phyloP scores from a whole-genome alignment of 2,888 invertebrate genomes.

The Zaprionus bogoriensis region DNA sequence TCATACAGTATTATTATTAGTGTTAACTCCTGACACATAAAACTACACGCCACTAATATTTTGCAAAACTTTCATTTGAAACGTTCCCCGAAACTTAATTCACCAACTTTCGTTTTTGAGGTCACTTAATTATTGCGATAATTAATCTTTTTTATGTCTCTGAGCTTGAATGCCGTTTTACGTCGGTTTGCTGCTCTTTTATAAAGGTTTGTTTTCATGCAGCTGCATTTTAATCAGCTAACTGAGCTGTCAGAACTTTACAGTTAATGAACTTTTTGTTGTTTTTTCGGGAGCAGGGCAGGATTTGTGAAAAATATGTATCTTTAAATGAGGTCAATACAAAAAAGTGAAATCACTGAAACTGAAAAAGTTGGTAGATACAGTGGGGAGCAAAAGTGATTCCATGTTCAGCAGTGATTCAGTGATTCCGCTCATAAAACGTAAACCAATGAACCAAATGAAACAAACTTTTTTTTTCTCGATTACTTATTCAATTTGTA shows the following conservation, averaged over 20 bases:
- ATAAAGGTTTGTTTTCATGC: conserved; percentile 46
- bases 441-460: too few relatives aligned
- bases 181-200: conserved; percentile 36
- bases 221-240: conserved; percentile 67
- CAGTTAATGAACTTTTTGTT: conserved; percentile 56
- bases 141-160: conserved; percentile 68
- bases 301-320: conserved; percentile 22
- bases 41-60: conserved; percentile 19
- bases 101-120: conserved; percentile 79
- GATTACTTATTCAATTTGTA: too few relatives aligned
- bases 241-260: conserved; percentile 74
- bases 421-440: too few relatives aligned
- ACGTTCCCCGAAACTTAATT: not conserved
- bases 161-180: conserved; percentile 29
- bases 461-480: too few relatives aligned
- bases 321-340: conserved; percentile 50
- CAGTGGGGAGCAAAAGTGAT: too few relatives aligned
- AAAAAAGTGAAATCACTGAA: conserved; percentile 21
- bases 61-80: conserved; percentile 4
- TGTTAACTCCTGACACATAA: too few relatives aligned
- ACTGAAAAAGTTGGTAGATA: not conserved
- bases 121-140: conserved; percentile 80
- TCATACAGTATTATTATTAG: too few relatives aligned
- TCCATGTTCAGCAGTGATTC: too few relatives aligned
- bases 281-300: conserved; percentile 16